phyloP scores from a whole-genome alignment of 1,140 invertebrate genomes.

The Sycophaga agraensis region DNA sequence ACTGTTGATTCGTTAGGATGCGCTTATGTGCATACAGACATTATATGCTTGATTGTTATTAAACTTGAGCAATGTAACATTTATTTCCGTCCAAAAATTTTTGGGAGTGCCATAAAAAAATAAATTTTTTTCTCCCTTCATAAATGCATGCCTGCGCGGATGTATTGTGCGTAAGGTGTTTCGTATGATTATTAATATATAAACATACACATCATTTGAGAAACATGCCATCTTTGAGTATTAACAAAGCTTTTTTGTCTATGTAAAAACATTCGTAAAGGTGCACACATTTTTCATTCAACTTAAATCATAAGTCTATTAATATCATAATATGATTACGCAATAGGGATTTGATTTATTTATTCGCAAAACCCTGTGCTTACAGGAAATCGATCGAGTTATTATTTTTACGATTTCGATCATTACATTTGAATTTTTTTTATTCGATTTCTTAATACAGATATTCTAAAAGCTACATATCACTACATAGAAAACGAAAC shows the following conservation, averaged over 20 bases:
- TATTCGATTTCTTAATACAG: neutral
- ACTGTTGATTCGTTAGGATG: too few relatives aligned
- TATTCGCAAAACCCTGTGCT: neutral
- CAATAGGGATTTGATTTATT: conserved; percentile 1
- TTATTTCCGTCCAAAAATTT: too few relatives aligned
- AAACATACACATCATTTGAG: too few relatives aligned
- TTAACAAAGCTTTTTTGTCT: too few relatives aligned
- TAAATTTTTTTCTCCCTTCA: conserved; percentile 14
- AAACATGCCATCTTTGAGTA: too few relatives aligned
- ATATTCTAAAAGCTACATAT: neutral
- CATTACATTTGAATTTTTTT: conserved; percentile 3
- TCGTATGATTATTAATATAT: conserved; percentile 11
- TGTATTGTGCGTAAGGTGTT: conserved; percentile 1
- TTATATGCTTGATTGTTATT: too few relatives aligned
- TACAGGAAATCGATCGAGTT: conserved; percentile 8
- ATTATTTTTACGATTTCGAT: neutral
- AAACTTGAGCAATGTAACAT: too few relatives aligned
- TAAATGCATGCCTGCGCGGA: neutral
- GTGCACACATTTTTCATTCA: too few relatives aligned
- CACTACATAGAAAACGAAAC: conserved; percentile 11
- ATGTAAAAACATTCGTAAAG: too few relatives aligned
- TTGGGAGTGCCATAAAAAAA: conserved; percentile 23
- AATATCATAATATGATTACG: too few relatives aligned
- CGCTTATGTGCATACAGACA: neutral
- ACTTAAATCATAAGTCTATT: too few relatives aligned